phyloP scores from a whole-genome alignment of 2,888 invertebrate genomes.

The Muscina levida region DNA sequence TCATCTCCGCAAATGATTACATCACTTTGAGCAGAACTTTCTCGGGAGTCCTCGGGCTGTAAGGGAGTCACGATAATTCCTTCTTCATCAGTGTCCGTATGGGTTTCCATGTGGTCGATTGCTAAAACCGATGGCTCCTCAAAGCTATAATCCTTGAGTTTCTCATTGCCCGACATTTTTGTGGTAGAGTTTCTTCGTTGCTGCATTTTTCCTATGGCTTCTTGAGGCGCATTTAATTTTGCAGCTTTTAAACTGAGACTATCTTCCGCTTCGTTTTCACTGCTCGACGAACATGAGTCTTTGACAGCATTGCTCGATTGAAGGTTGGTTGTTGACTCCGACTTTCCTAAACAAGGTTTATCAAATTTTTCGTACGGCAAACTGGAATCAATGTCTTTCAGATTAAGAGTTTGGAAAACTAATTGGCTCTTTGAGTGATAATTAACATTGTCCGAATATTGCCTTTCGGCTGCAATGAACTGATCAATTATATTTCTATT shows the following conservation, averaged over 20 bases:
- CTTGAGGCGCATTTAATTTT: constrained; percentile 73
- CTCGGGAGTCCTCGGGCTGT: constrained; percentile 71
- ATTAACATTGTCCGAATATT: constrained; percentile 28
- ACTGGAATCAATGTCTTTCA: constrained; percentile 16
- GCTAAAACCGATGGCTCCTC: constrained; percentile 70
- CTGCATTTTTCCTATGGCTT: constrained; percentile 73
- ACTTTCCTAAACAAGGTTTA: constrained; percentile 68
- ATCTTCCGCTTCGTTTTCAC: constrained; percentile 63
- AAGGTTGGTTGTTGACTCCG: constrained; percentile 36
- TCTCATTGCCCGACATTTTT: constrained; percentile 43
- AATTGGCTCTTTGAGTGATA: background rate
- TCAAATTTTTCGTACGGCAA: constrained; percentile 66
- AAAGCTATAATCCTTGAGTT: constrained; percentile 63
- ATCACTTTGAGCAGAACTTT: constrained; percentile 75
- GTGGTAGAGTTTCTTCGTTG: constrained; percentile 70
- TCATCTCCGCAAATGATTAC: constrained; percentile 72
- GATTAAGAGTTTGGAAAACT: background rate
- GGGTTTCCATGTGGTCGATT: constrained; percentile 69
- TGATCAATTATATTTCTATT: constrained; percentile 15
- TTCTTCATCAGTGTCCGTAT: constrained; percentile 72
- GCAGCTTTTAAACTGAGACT: constrained; percentile 70
- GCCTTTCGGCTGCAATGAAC: constrained; percentile 39
- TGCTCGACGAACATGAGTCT: constrained; percentile 13
- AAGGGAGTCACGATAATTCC: constrained; percentile 70
- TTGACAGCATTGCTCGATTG: background rate